Evolutionary conservation across 2,888 invertebrate species (phyloP).

Genomic region (Folsomia candida): DNA sequence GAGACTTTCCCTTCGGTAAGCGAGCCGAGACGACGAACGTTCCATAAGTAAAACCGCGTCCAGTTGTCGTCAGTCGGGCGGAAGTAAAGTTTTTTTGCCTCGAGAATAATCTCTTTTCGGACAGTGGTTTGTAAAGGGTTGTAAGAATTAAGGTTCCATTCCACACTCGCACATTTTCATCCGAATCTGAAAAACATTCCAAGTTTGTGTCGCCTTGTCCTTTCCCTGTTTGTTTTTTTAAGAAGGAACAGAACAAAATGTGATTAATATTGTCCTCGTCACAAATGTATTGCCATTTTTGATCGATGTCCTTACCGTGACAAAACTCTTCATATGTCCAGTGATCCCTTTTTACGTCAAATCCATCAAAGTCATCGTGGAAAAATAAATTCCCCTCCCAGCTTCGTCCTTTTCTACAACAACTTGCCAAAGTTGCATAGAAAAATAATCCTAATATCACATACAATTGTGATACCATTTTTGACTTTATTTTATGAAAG

Average conservation of each 20-base stretch:
- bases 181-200: slow-evolving; percentile 40
- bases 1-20: slow-evolving; percentile 43
- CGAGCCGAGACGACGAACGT: slow-evolving; percentile 43
- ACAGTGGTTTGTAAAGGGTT: slow-evolving; percentile 29
- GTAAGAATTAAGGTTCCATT: slow-evolving; percentile 28
- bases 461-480: no score
- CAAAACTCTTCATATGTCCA: slow-evolving; percentile 43
- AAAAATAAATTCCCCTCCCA: slow-evolving; percentile 38
- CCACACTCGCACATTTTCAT: slow-evolving; percentile 28
- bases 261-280: neutral
- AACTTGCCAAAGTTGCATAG: no score
- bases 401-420: slow-evolving; percentile 5
- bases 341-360: neutral
- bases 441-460: no score
- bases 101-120: slow-evolving; percentile 29
- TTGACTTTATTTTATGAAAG: no score
- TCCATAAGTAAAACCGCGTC: slow-evolving; percentile 36
- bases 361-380: slow-evolving; percentile 40
- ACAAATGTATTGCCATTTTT: neutral
- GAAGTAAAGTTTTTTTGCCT: slow-evolving; percentile 41
- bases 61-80: slow-evolving; percentile 30
- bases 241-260: no score
- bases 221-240: neutral
- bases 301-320: slow-evolving; percentile 27
- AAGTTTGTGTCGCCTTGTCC: slow-evolving; percentile 17